Conservation (phyloP, 2,113 vertebrate genomes). For the Patagioenas fasciata region DNA sequence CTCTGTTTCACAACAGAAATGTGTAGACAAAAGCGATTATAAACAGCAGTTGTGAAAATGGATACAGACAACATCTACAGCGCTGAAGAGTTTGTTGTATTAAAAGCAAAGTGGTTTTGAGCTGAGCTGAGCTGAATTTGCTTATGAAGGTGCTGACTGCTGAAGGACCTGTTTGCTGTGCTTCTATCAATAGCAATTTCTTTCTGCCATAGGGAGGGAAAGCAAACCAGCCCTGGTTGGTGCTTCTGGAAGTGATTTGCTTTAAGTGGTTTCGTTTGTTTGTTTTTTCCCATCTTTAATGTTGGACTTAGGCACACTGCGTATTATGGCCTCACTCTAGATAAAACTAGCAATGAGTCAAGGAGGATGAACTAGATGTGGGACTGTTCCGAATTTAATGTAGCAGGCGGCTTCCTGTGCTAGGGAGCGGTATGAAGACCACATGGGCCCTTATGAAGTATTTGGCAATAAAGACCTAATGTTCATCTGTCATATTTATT, state of each 20-base stretch:
- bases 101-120: conserved; percentile 8
- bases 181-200: neutral
- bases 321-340: neutral
- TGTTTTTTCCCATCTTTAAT: neutral
- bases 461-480: neutral
- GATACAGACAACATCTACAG: neutral
- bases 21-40: neutral
- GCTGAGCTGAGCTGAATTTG: conserved; percentile 7
- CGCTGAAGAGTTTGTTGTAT: neutral
- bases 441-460: accelerated
- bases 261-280: neutral
- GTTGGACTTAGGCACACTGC: neutral
- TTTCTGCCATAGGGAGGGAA: neutral
- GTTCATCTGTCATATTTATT: neutral
- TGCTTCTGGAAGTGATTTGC: neutral
- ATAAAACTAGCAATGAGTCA: neutral
- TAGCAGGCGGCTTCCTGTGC: neutral
- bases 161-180: neutral
- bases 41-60: conserved; percentile 7
- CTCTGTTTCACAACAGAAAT: neutral
- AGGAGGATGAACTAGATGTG: neutral
- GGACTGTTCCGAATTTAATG: neutral
- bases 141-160: neutral
- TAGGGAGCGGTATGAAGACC: neutral
- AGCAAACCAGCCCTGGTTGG: neutral